Evolutionary conservation across 2,113 vertebrate species (phyloP).

Genomic region (Dasyprocta punctata): DNA sequence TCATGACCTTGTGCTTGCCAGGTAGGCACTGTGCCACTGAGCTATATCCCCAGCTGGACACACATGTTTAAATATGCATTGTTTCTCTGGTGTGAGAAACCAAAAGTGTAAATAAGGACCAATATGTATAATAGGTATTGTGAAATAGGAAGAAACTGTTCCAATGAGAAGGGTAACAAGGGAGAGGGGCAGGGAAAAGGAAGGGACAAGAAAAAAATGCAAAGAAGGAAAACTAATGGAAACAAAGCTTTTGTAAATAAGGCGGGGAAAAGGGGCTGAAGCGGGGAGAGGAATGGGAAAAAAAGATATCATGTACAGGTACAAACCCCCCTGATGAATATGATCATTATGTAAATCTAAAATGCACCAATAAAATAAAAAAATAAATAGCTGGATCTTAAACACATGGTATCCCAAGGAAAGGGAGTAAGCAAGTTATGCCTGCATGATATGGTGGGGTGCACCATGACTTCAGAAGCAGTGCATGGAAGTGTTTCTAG

Average conservation of each 20-base stretch:
- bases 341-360: not conserved
- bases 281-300: not conserved
- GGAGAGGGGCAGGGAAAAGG: not conserved
- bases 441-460: not conserved
- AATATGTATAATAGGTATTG: not conserved
- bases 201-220: not conserved
- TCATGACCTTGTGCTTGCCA: too few relatives aligned
- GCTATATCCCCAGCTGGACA: too few relatives aligned
- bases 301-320: not conserved
- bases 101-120: not conserved
- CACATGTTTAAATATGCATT: not conserved
- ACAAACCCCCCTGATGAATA: not conserved
- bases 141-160: not conserved
- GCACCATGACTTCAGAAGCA: not conserved
- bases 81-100: not conserved
- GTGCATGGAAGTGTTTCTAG: constrained; percentile 33
- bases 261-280: not conserved
- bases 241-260: not conserved
- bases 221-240: not conserved
- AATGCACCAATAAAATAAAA: not conserved
- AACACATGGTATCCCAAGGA: not conserved
- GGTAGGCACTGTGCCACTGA: too few relatives aligned
- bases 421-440: not conserved
- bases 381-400: not conserved
- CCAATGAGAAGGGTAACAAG: too few relatives aligned